Conservation (phyloP, 2,113 vertebrate genomes). For the Nettapus auritus region DNA sequence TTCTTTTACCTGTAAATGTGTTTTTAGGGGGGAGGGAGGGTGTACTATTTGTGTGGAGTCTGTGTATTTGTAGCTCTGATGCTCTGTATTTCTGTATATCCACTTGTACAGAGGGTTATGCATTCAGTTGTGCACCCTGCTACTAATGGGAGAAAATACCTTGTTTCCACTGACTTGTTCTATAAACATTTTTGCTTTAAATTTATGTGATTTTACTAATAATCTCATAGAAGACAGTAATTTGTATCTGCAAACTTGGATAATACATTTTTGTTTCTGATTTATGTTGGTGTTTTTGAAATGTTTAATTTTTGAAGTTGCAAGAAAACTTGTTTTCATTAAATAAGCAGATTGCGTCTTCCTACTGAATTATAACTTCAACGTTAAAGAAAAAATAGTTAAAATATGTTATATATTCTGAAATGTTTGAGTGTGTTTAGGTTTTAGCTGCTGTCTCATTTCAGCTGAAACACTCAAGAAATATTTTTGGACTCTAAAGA, state of each 20-base stretch:
- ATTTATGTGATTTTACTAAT: not conserved
- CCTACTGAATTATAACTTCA: not conserved
- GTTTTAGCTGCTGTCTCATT: not conserved
- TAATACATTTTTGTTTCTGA: not conserved
- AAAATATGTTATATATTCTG: not conserved
- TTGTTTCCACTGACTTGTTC: not conserved
- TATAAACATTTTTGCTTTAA: not conserved
- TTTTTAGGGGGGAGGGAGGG: not conserved
- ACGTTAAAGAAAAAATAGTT: not conserved
- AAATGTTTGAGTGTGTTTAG: not conserved
- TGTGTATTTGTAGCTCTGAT: not conserved
- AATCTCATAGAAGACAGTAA: not conserved
- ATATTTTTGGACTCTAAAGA: not conserved
- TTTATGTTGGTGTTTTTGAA: not conserved
- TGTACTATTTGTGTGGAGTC: too few species aligned
- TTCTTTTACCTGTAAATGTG: not conserved
- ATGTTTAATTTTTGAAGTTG: not conserved
- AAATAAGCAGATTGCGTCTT: not conserved
- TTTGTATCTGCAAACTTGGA: not conserved
- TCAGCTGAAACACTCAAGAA: not conserved
- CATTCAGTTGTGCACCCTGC: rapidly evolving
- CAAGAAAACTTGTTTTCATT: not conserved
- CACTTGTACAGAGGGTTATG: not conserved
- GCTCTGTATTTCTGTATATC: not conserved
- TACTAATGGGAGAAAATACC: not conserved